Evolutionary conservation across 2,797 vertebrate genomes (phyloP).

Genomic region (Eleutherodactylus coqui): DNA sequence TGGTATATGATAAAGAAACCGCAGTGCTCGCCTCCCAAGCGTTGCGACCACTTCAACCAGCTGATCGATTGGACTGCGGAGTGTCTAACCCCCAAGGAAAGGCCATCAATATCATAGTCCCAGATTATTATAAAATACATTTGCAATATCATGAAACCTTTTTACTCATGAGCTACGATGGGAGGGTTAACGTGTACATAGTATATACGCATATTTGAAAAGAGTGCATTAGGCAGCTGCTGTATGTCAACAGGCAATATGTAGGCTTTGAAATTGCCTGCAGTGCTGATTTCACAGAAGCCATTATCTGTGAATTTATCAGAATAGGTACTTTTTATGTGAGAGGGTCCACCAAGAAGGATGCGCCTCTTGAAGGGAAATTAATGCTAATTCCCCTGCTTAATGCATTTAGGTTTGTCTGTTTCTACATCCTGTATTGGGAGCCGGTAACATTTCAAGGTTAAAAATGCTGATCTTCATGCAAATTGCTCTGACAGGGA

Average conservation of each 20-base stretch:
- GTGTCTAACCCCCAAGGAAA: no score
- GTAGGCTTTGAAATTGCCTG: conserved; percentile 64
- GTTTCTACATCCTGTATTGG: conserved; percentile 72
- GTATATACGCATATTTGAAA: conserved; percentile 13
- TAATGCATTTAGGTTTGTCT: conserved; percentile 66
- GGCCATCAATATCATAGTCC: no score
- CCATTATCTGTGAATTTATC: conserved; percentile 63
- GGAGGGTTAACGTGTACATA: conserved; percentile 8
- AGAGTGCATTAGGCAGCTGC: conserved; percentile 17
- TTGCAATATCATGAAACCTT: neutral
- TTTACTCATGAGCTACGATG: neutral
- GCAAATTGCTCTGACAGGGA: conserved; percentile 67
- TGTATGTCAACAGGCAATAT: conserved; percentile 40
- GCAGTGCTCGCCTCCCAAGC: no score
- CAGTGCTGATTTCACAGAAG: conserved; percentile 61
- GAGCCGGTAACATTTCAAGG: conserved; percentile 82
- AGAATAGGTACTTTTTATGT: conserved; percentile 67
- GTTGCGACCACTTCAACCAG: no score
- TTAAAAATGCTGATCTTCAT: conserved; percentile 76
- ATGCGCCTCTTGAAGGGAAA: conserved; percentile 66
- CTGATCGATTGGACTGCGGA: no score
- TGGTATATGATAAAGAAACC: no score
- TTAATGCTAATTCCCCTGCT: conserved; percentile 66
- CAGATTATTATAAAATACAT: no score
- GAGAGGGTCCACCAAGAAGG: conserved; percentile 65